Conservation (phyloP, 2,797 vertebrate species). For the Euthynnus affinis region DNA sequence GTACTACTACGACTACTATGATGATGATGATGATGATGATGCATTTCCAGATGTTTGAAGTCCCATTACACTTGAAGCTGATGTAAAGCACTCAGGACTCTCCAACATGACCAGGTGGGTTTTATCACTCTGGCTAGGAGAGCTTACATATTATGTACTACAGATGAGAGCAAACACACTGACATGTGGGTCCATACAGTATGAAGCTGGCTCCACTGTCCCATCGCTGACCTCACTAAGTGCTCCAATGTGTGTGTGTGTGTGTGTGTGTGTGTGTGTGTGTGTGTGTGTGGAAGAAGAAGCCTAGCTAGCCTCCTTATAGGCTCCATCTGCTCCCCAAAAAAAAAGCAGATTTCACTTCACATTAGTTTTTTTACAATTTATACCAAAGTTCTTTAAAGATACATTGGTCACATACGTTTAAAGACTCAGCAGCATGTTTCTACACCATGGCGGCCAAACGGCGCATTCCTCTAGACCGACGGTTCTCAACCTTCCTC, state of each 20-base stretch:
- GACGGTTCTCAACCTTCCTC: neutral
- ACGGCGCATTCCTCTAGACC: neutral
- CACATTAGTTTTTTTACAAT: no score
- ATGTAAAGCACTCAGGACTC: conserved; percentile 5
- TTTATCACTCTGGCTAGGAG: conserved; percentile 31
- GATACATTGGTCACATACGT: no score
- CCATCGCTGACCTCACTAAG: conserved; percentile 58
- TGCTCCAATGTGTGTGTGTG: conserved; percentile 42
- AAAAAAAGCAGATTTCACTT: no score
- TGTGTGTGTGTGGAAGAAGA: conserved; percentile 27
- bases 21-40: conserved; percentile 2
- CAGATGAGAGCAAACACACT: conserved; percentile 19
- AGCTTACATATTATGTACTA: neutral
- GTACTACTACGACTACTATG: no score
- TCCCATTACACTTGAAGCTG: conserved; percentile 41
- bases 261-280: conserved; percentile 34
- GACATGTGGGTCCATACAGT: conserved; percentile 22
- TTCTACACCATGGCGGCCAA: neutral
- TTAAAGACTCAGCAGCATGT: no score
- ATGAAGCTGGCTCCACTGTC: conserved; percentile 33
- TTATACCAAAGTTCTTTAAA: no score
- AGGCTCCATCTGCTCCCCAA: neutral
- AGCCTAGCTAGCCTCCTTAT: neutral
- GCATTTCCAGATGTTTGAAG: conserved; percentile 61
- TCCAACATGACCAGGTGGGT: conserved; percentile 40